Percentiles rank a stretch among this genome's conserved stretches.
Conservation (phyloP, 2,113 vertebrate species). For the Hemiprocne comata region DNA sequence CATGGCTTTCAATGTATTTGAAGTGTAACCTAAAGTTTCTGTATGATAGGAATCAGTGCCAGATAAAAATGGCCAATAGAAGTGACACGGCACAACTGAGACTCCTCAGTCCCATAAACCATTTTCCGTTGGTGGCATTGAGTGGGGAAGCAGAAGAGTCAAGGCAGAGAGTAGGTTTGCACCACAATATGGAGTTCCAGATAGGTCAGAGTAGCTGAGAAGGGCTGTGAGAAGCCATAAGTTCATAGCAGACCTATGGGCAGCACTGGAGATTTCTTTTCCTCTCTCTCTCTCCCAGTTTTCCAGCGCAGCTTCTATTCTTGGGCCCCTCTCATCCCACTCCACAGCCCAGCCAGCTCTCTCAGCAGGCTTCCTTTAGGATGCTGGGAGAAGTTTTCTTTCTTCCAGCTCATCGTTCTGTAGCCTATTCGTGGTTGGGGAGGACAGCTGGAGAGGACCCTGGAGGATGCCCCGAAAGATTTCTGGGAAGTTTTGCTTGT, state of each 20-base stretch:
- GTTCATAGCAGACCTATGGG: neutral
- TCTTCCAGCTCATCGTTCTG: neutral
- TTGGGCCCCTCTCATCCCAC: neutral
- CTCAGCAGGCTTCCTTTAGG: neutral
- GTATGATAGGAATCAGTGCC: neutral
- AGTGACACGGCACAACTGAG: neutral
- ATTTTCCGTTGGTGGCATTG: neutral
- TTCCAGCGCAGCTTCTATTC: neutral
- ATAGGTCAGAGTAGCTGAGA: neutral
- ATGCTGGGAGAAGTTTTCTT: neutral
- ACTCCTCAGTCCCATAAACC: neutral
- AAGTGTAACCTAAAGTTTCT: neutral
- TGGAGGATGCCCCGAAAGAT: neutral
- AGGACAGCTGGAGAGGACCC: neutral
- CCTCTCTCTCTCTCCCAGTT: neutral
- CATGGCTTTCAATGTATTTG: neutral
- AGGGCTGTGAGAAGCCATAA: neutral
- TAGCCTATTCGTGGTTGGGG: neutral
- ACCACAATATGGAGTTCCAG: neutral
- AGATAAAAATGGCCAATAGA: neutral
- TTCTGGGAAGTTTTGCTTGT: accelerated
- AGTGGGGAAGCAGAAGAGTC: neutral
- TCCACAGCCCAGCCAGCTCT: neutral
- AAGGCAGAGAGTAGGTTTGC: neutral
- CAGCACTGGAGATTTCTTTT: neutral